These are phyloP conservation scores for Drosophila melanocephala DNA, from an alignment of 2,888 invertebrate species.

Conservation along the genomic window DNA sequence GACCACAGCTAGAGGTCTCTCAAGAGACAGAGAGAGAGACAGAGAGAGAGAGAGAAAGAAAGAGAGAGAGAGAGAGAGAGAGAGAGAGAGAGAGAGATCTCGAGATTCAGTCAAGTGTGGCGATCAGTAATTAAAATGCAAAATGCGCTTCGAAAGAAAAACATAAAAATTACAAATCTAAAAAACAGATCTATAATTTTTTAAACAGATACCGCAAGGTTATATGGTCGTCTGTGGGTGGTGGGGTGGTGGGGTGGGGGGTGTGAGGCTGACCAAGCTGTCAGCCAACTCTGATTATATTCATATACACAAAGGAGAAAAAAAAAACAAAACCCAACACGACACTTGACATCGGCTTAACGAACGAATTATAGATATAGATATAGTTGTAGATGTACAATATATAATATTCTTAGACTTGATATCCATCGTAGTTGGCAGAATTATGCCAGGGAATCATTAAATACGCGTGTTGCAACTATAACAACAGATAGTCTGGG, in stretches of 20 bases:
- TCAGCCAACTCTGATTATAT: not conserved
- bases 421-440: not conserved
- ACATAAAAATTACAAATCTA: not conserved
- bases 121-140: constrained; percentile 13
- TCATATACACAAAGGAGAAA: not conserved
- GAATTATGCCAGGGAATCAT: not conserved
- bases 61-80: too few species aligned
- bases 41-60: too few species aligned
- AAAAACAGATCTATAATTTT: not conserved
- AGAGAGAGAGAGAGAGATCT: not conserved
- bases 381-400: not conserved
- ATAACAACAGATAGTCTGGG: not conserved
- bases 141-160: constrained; percentile 6
- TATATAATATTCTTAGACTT: not conserved
- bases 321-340: not conserved
- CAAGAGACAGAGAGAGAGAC: not conserved
- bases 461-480: not conserved
- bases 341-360: not conserved
- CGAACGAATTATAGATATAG: too few species aligned
- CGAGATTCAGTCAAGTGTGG: not conserved
- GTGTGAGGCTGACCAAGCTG: not conserved
- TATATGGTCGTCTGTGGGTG: not conserved
- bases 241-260: too few species aligned
- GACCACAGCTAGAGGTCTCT: not conserved
- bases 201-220: constrained; percentile 1